phyloP scores from a whole-genome alignment of 2,888 invertebrate species.

The Fragum whitleyi region DNA sequence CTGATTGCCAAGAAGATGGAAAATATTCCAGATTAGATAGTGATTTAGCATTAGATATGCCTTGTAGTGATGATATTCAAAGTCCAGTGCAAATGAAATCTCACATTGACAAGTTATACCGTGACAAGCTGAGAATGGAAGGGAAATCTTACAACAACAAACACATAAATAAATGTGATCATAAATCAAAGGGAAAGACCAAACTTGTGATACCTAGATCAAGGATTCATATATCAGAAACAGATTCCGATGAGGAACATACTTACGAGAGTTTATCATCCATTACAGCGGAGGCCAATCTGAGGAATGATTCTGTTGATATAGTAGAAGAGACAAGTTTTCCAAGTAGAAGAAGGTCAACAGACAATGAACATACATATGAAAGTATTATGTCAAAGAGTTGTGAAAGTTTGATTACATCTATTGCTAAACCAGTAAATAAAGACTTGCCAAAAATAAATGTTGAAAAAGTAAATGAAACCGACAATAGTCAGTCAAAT shows the following conservation, averaged over 20 bases:
- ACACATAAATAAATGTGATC: background rate
- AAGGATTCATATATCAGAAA: background rate
- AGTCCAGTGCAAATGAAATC: background rate
- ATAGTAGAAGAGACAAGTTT: background rate
- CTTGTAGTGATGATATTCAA: background rate
- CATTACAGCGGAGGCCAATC: slow-evolving; percentile 18
- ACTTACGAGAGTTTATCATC: slow-evolving; percentile 49
- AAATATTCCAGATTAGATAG: too few relatives aligned
- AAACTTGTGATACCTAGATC: slow-evolving; percentile 34
- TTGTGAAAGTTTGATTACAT: background rate
- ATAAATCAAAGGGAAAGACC: slow-evolving; percentile 24
- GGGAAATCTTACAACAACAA: background rate
- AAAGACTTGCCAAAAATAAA: background rate
- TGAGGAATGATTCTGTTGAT: slow-evolving; percentile 22
- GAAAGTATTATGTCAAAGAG: slow-evolving; percentile 29
- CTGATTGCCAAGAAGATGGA: background rate
- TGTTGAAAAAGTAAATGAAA: background rate
- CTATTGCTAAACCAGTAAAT: background rate
- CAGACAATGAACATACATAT: slow-evolving; percentile 27
- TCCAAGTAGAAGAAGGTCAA: too few relatives aligned
- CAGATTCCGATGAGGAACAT: slow-evolving; percentile 28
- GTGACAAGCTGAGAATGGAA: slow-evolving; percentile 16
- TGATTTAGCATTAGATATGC: background rate
- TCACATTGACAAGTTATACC: background rate
- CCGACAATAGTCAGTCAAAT: background rate